These are phyloP conservation scores for Andrena dorsata DNA, from an alignment of 2,888 invertebrate species.

Conservation along the genomic window DNA sequence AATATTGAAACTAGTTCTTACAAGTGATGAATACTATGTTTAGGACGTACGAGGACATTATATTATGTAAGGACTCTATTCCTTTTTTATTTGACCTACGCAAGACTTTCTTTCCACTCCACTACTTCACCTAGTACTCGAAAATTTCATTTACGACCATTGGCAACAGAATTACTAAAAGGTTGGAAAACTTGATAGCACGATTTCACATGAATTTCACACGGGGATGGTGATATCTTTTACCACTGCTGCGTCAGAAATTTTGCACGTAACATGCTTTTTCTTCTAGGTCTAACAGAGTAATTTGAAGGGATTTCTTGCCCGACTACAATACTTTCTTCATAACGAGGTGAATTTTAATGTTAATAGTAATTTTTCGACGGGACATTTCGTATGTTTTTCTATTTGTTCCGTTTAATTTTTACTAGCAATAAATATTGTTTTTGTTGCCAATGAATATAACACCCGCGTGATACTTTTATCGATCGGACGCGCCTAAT, in stretches of 20 bases:
- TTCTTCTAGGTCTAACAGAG: conserved; percentile 81
- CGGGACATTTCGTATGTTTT: conserved; percentile 1
- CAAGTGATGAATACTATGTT: conserved; percentile 62
- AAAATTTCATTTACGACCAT: conserved; percentile 34
- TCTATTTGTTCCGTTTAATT: conserved; percentile 36
- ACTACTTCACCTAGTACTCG: conserved; percentile 2
- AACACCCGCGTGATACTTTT: conserved; percentile 2
- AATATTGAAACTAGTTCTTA: conserved; percentile 57
- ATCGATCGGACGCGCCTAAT: neutral
- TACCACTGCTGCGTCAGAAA: conserved; percentile 16
- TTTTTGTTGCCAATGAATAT: conserved; percentile 51
- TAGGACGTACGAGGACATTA: conserved; percentile 63
- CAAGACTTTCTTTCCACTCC: conserved; percentile 32
- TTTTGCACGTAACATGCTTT: conserved; percentile 68
- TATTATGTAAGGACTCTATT: conserved; percentile 56
- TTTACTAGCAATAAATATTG: neutral
- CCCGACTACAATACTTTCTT: conserved; percentile 66
- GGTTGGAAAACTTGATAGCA: conserved; percentile 11
- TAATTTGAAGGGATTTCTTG: conserved; percentile 78
- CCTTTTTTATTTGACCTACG: conserved; percentile 56
- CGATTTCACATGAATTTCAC: conserved; percentile 33
- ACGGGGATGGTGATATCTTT: conserved; percentile 31
- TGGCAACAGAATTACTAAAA: conserved; percentile 35
- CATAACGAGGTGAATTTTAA: conserved; percentile 65
- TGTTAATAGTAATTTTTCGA: conserved; percentile 40